Evolutionary conservation across 2,888 invertebrate species (phyloP), one percentile per base, ranked within the genome.

Genomic region (Chrysina gloriosa): DNA sequence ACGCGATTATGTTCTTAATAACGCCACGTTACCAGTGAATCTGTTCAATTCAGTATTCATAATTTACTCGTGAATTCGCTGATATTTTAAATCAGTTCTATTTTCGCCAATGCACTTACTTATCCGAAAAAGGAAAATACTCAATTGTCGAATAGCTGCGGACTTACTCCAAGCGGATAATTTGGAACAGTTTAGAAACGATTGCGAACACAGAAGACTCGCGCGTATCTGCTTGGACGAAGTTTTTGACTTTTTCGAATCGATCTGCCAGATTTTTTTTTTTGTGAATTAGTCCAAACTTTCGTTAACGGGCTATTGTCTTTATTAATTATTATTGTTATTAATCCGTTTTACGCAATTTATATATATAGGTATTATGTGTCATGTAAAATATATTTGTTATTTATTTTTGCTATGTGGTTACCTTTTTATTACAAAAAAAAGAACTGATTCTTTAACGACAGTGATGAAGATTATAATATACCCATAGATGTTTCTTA

Each of bases 351-450:
- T 19, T 54, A 54, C 14, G 34, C 19, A 34, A 54, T 23, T 21
- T 54, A 54, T 54, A 48, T 21, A 25, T 48, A 45, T 11, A 54
- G 21, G n/a, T n/a, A n/a, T n/a, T 54, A 58, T 58, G 58, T 58
- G 58, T 58, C 39, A 39, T 58, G 58, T 58, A 58, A 58, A 58
- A 58, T 58, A 58, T 58, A 58, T 58, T 58, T 58, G 58, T 58
- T 58, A 58, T 58, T 58, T 58, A 58, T 58, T 58, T 58, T 58
- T 58, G 58, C 58, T 58, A 58, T 58, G 39, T 58, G 39, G 58
- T 58, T 58, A 58, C 39, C 39, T 58, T 58, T 58, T 56, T 47
- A 31, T 39, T 58, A 58, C 19, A 39, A 56, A 14, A 36, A 58
- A 58, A 58, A 58, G 58, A 58, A 58, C 58, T 58, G 58, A 58